Evolutionary conservation across 2,797 vertebrate species (phyloP).

Genomic region (Tamandua tetradactyla): DNA sequence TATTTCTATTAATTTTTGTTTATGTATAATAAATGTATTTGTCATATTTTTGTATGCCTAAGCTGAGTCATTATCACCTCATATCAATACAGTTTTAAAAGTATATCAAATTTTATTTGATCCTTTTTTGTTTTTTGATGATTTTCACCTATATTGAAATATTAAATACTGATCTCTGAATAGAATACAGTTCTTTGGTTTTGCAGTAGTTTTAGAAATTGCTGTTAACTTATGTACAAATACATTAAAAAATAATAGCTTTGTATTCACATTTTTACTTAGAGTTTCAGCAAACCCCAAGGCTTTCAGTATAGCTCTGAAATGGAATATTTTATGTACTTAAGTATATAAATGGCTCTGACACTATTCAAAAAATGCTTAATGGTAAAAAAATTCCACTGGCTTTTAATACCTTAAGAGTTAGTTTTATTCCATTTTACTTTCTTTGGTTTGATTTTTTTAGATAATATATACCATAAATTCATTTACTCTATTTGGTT

Average conservation of each 20-base stretch:
- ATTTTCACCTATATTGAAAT: neutral
- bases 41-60: neutral
- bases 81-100: neutral
- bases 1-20: conserved; percentile 18
- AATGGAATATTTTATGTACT: conserved; percentile 9
- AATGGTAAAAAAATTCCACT: conserved; percentile 23
- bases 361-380: conserved; percentile 36
- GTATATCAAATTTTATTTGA: neutral
- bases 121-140: neutral
- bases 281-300: neutral
- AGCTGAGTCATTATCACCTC: no score
- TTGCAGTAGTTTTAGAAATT: conserved; percentile 50
- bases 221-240: neutral
- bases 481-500: neutral
- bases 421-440: neutral
- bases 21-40: neutral
- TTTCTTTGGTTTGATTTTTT: conserved; percentile 25
- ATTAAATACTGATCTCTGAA: neutral
- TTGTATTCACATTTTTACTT: conserved; percentile 40
- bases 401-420: conserved; percentile 30
- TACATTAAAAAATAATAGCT: conserved; percentile 1
- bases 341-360: neutral
- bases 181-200: conserved; percentile 31
- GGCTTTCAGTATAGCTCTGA: neutral
- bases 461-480: neutral